phyloP scores from a whole-genome alignment of 37 sponge, comb jelly and placozoan genomes.

The Bolinopsis microptera region DNA sequence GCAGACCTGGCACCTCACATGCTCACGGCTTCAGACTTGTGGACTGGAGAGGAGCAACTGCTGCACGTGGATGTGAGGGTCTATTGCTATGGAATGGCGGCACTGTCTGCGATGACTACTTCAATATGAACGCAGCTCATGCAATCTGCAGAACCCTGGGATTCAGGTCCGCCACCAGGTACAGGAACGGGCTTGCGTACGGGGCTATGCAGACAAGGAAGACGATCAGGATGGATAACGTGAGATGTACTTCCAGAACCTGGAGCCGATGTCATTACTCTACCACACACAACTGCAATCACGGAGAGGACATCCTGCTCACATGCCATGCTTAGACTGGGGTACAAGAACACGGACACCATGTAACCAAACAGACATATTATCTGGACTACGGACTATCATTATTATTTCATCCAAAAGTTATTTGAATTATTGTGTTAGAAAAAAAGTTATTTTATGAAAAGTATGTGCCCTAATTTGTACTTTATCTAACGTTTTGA shows the following conservation, averaged over 20 bases:
- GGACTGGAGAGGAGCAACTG: not conserved
- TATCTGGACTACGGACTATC: too few species aligned
- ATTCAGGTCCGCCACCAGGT: not conserved
- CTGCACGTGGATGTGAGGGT: not conserved
- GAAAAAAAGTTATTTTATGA: too few species aligned
- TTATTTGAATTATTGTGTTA: too few species aligned
- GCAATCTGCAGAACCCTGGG: not conserved
- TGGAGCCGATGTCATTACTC: not conserved
- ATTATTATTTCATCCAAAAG: too few species aligned
- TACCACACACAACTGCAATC: not conserved
- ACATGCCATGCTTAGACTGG: not conserved
- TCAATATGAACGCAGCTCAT: not conserved
- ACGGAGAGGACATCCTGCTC: not conserved
- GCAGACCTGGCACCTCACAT: not conserved
- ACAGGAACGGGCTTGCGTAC: not conserved
- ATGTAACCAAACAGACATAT: too few species aligned
- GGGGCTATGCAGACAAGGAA: not conserved
- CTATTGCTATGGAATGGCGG: not conserved
- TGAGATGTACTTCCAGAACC: not conserved
- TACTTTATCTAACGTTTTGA: too few species aligned
- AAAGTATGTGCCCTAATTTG: too few species aligned
- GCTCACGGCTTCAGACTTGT: not conserved
- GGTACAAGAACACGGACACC: too few species aligned
- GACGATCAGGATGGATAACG: not conserved
- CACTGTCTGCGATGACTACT: not conserved